phyloP scores from a whole-genome alignment of 2,888 invertebrate genomes.

The Cerceris rybyensis region DNA sequence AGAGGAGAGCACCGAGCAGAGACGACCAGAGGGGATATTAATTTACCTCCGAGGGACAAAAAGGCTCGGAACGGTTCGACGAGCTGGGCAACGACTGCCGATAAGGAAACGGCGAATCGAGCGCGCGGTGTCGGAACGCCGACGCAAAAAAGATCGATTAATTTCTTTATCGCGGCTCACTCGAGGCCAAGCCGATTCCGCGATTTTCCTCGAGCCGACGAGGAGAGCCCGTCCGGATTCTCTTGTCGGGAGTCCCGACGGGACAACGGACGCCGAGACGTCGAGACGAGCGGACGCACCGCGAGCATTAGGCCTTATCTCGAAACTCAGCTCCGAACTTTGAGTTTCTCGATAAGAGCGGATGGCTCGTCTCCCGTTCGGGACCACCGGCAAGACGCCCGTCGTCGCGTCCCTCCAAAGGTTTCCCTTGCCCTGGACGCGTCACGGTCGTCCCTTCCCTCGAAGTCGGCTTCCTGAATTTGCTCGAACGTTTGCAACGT shows the following conservation, averaged over 20 bases:
- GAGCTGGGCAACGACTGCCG: conserved; percentile 30
- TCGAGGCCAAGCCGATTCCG: conserved; percentile 27
- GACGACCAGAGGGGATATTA: conserved; percentile 19
- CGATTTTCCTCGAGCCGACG: background rate
- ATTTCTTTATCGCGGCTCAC: conserved; percentile 36
- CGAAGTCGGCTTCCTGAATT: no score
- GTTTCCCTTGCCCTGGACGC: background rate
- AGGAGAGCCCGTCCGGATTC: no score
- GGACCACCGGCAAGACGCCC: conserved; percentile 22
- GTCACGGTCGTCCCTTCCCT: no score
- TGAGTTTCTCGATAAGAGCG: conserved; percentile 41
- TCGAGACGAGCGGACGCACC: conserved; percentile 12
- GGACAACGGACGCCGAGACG: conserved; percentile 9
- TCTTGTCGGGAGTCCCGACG: background rate
- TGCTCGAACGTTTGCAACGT: no score
- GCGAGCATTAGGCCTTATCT: conserved; percentile 50
- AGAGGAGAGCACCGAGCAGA: background rate
- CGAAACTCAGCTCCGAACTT: conserved; percentile 40
- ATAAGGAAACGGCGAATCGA: conserved; percentile 42
- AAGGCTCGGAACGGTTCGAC: conserved; percentile 21
- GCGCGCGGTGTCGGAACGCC: conserved; percentile 1
- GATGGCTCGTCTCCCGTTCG: conserved; percentile 8
- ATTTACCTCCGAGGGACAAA: conserved; percentile 42
- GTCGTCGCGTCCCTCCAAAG: conserved; percentile 17
- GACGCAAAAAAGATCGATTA: conserved; percentile 34